These are phyloP conservation scores for Glyptemys insculpta DNA, from an alignment of 2,797 vertebrate species.

Conservation along the genomic window DNA sequence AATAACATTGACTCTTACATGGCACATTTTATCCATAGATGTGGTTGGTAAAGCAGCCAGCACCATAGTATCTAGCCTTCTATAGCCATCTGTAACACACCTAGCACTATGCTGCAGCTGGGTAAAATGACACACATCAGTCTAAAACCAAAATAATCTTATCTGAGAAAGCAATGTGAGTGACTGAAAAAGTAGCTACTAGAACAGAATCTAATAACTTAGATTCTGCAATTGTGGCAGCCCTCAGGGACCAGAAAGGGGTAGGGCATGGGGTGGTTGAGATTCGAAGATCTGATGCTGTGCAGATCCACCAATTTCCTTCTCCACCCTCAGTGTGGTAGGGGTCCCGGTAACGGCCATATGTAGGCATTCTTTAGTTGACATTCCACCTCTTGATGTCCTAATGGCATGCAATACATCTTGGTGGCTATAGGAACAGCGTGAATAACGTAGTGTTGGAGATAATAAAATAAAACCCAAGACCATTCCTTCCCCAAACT, in stretches of 20 bases:
- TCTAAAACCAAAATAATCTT: neutral
- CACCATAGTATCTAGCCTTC: neutral
- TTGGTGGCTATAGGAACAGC: conserved; percentile 11
- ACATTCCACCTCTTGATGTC: neutral
- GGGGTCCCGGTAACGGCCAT: neutral
- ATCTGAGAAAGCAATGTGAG: neutral
- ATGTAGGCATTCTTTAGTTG: neutral
- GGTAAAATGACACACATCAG: neutral
- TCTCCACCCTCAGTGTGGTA: neutral
- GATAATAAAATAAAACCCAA: neutral
- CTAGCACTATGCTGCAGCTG: neutral
- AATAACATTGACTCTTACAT: neutral
- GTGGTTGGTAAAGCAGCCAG: neutral
- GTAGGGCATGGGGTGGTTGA: neutral
- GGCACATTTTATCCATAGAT: neutral
- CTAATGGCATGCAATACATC: neutral
- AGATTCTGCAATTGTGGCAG: fast-evolving
- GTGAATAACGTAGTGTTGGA: neutral
- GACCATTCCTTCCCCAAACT: conserved; percentile 1
- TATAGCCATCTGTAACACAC: neutral
- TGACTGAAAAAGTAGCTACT: neutral
- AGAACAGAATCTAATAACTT: neutral
- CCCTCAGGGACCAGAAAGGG: too few relatives aligned
- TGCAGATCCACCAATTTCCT: neutral
- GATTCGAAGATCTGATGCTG: too few relatives aligned